Base-by-base conservation (phyloP, 2,888 invertebrate genomes). In the Oscheius myriophilus region DNA sequence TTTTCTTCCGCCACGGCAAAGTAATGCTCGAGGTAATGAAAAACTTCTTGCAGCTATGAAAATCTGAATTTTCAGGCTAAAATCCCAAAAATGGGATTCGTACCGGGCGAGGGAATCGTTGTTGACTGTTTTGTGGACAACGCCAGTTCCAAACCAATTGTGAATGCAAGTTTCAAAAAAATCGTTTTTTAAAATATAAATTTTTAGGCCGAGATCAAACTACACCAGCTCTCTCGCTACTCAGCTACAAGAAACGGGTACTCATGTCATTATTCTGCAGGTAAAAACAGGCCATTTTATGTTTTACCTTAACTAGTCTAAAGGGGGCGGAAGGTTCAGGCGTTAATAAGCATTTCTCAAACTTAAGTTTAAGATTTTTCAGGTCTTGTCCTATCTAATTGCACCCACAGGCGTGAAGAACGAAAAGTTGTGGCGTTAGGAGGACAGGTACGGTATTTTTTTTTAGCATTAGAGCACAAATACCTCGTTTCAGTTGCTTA, bases 71-170 rank as follows among this genome's bases (percentile, higher is more conserved):
- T 67, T 18, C 51, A 76, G 76, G 62, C 71, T 23, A 51, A 70
- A 43, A 73, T 76, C 25, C 69, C 76, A 1, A 62, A 68, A 23
- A 45, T 67, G 51, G 77, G 77, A 2, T 75, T 72, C 25, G 74
- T 77, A 3, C 74, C 74, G 0, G 77, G 77, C 4, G 74, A 77
- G 55, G 72, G 70, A 0, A 75, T 77, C 3, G 41, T 46, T 16
- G 68, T 73, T n/a, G 74, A 77, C 2, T 66, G 63, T n/a, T 23
- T 67, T 14, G 67, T 77, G 21, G 73, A 74, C 9, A 77, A 77
- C 43, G 49, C 41, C 14, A 73, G 71, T 16, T 70, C 67, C 0
- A 58, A 66, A 1, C 70, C 69, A n/a, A 62, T 76, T 52, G 18
- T 70, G 21, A 73, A 76, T 52, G 74, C 71, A 11, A 26, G 12